Evolutionary conservation across 2,113 vertebrate species (phyloP).

Genomic region (Chaenocephalus aceratus): DNA sequence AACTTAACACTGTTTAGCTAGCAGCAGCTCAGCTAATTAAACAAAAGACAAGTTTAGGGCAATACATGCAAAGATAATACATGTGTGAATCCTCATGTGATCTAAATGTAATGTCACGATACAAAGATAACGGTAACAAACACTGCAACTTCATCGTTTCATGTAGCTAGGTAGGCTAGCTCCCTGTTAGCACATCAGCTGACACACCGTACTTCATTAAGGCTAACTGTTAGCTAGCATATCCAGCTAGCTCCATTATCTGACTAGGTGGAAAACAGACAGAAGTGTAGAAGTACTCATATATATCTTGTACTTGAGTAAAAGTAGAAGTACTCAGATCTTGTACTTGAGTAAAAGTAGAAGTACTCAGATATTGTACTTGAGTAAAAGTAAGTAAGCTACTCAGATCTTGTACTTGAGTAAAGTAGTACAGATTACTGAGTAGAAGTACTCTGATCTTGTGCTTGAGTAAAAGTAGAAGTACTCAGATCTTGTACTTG

Average conservation of each 20-base stretch:
- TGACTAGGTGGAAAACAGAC: constrained; percentile 10
- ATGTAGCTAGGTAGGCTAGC: constrained; percentile 24
- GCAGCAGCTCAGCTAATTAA: constrained; percentile 34
- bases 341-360: too few species aligned
- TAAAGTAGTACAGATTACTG: too few species aligned
- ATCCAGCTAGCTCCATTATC: constrained; percentile 1
- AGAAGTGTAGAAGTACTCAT: neutral
- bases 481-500: too few species aligned
- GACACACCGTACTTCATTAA: constrained; percentile 53
- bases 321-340: too few species aligned
- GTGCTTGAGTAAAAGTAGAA: too few species aligned
- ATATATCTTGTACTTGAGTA: neutral
- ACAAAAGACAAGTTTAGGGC: constrained; percentile 1
- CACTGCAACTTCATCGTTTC: neutral
- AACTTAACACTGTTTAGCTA: constrained; percentile 20
- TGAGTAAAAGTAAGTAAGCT: too few species aligned
- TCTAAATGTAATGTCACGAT: neutral
- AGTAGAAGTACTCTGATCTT: too few species aligned
- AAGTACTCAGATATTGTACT: too few species aligned
- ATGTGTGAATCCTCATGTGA: too few species aligned
- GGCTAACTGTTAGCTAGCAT: constrained; percentile 32
- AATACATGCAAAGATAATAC: neutral
- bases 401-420: too few species aligned
- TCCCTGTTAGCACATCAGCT: constrained; percentile 66
- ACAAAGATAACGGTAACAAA: neutral